Evolutionary conservation across 1,140 invertebrate genomes (phyloP), one percentile per base, ranked within the genome.

Genomic region (Lethrus apterus): DNA sequence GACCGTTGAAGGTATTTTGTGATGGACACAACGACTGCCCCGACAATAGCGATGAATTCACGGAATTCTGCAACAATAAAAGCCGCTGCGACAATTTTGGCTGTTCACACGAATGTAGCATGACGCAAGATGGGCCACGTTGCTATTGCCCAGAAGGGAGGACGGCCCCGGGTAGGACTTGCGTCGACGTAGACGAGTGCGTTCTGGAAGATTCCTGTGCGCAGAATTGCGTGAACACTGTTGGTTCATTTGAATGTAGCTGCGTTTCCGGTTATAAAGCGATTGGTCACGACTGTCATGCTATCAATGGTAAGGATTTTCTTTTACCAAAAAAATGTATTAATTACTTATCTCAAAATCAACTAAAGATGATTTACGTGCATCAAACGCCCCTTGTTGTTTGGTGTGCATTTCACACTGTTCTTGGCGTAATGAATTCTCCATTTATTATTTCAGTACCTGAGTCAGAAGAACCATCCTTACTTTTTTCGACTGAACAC

Each of bases 151-250:
- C 75, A 8, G 62, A 70, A 21, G 88, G 89, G 18, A 73, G 77
- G 1, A n/a, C 5, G n/a, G 29, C 18, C 5, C 73, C 77, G 46
- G 79, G 73, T 19, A 75, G 70, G 23, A 67, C 67, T 31, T 87
- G 84, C 58, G 65, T 78, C 24, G 86, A 89, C 69, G 74, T 78
- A 21, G 74, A 89, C 65, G 85, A 89, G 65, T 90, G 88, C 64
- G 59, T 66, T 46, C 61, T 76, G 42, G 81, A 87, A 48, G 80
- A 78, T 17, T 72, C 78, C 10, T 94, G 90, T 67, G 81, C 87
- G 58, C 89, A 93, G 66, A 55, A 71, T 13, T 94, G 91, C 65
- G 71, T 64, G 45, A 89, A 91, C 66, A 77, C 75, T 7, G 66
- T 69, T 4, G 83, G 85, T 31, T 81, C 77, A 24, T 89, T 76